phyloP scores from a whole-genome alignment of 2,113 vertebrate species.

The Callipepla squamata region DNA sequence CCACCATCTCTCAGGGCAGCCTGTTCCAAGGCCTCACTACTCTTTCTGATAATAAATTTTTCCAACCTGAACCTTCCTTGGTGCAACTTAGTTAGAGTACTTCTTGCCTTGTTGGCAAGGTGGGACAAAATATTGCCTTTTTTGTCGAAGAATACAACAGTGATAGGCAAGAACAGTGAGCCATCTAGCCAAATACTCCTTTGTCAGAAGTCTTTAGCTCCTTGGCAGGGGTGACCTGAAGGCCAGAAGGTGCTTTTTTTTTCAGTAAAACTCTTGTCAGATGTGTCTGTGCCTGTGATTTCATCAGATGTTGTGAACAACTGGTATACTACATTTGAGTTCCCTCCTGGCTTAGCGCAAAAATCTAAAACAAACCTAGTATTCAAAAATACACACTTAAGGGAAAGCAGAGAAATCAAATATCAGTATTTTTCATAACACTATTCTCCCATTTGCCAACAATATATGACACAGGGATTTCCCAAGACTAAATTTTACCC shows the following conservation, averaged over 20 bases:
- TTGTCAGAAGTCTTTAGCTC: neutral
- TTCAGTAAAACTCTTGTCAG: neutral
- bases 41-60: too few relatives aligned
- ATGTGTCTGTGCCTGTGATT: neutral
- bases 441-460: neutral
- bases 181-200: neutral
- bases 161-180: neutral
- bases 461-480: neutral
- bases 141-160: neutral
- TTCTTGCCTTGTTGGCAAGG: too few relatives aligned
- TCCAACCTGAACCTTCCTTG: too few relatives aligned
- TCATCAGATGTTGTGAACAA: neutral
- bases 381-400: neutral
- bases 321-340: neutral
- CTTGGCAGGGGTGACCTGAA: neutral
- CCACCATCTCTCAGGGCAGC: too few relatives aligned
- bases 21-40: too few relatives aligned
- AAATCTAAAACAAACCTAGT: neutral
- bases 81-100: too few relatives aligned
- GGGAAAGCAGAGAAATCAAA: neutral
- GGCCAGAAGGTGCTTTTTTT: neutral
- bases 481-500: neutral
- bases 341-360: neutral
- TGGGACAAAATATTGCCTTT: neutral
- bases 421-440: neutral